These are phyloP conservation scores for Parnassius orleans DNA, from an alignment of 2,888 invertebrate species.

Conservation along the genomic window DNA sequence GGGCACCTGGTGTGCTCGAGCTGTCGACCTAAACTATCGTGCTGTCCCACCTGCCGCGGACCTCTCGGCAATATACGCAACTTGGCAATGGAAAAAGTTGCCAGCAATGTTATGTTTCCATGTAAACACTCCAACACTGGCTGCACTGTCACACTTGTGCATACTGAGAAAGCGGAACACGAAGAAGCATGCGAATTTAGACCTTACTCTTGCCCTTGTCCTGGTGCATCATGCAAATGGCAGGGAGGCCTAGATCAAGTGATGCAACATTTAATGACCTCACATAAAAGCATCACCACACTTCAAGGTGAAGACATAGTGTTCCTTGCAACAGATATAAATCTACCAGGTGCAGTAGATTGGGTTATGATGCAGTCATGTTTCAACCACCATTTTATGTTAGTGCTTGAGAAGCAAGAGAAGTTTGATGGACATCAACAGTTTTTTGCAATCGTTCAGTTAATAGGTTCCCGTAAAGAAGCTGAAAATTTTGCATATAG, in stretches of 20 bases:
- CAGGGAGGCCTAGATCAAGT: slow-evolving; percentile 98
- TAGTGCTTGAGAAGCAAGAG: slow-evolving; percentile 98
- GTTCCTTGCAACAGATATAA: slow-evolving; percentile 99
- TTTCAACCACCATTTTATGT: slow-evolving; percentile 99
- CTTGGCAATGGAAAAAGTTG: slow-evolving; percentile 99
- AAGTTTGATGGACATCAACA: slow-evolving; percentile 98
- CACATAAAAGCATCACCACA: slow-evolving; percentile 98
- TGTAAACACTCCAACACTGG: slow-evolving; percentile 99
- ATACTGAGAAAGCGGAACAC: slow-evolving; percentile 99
- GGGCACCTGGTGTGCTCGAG: slow-evolving; percentile 99
- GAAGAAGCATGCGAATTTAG: slow-evolving; percentile 99
- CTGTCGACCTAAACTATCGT: slow-evolving; percentile 97
- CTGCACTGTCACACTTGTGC: slow-evolving; percentile 93
- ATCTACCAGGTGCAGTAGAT: slow-evolving; percentile 98
- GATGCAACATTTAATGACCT: slow-evolving; percentile 98
- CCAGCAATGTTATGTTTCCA: slow-evolving; percentile 98
- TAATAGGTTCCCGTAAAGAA: slow-evolving; percentile 99
- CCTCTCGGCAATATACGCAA: slow-evolving; percentile 98
- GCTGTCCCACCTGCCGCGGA: slow-evolving; percentile 99
- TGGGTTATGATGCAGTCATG: slow-evolving; percentile 99
- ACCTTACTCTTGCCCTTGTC: slow-evolving; percentile 99
- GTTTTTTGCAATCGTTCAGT: slow-evolving; percentile 98
- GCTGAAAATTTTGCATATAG: slow-evolving; percentile 99
- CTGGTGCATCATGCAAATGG: slow-evolving; percentile 99
- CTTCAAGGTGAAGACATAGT: slow-evolving; percentile 99